Percentiles rank a stretch among this genome's conserved stretches.
Evolutionary conservation across 2,797 vertebrate genomes (phyloP).

Genomic region (Manis javanica): DNA sequence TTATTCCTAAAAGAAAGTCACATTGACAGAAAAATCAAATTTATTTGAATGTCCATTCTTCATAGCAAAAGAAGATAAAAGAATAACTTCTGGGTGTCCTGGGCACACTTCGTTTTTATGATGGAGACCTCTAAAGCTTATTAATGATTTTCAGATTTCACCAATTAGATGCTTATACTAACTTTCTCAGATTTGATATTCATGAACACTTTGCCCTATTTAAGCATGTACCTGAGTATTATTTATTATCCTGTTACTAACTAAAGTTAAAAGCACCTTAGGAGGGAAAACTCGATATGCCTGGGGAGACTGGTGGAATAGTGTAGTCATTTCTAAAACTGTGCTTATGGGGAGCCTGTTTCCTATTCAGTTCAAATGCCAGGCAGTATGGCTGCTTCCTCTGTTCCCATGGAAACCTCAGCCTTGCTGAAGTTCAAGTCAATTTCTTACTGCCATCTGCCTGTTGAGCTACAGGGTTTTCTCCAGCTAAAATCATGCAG

Average conservation of each 20-base stretch:
- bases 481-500: slow-evolving; percentile 55
- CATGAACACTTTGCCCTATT: not conserved
- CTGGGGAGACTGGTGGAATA: not conserved
- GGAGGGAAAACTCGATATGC: not conserved
- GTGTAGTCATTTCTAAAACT: slow-evolving; percentile 31
- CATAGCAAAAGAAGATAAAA: slow-evolving; percentile 27
- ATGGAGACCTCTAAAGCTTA: not conserved
- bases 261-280: slow-evolving; percentile 31
- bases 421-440: slow-evolving; percentile 84
- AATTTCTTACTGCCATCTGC: slow-evolving; percentile 86
- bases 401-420: slow-evolving; percentile 87
- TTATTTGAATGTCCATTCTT: slow-evolving; percentile 32
- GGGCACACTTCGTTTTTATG: not conserved
- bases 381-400: slow-evolving; percentile 83
- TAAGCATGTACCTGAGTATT: not conserved
- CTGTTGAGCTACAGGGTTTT: slow-evolving; percentile 76
- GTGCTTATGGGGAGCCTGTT: slow-evolving; percentile 70
- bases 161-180: not conserved
- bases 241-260: not conserved
- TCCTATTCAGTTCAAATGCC: slow-evolving; percentile 76
- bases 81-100: not conserved
- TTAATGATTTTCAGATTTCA: slow-evolving; percentile 37
- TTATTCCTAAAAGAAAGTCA: slow-evolving; percentile 33
- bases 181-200: not conserved
- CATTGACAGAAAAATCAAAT: not conserved